These are phyloP conservation scores for Strix occidentalis DNA, from an alignment of 2,797 vertebrate genomes.

Conservation along the genomic window DNA sequence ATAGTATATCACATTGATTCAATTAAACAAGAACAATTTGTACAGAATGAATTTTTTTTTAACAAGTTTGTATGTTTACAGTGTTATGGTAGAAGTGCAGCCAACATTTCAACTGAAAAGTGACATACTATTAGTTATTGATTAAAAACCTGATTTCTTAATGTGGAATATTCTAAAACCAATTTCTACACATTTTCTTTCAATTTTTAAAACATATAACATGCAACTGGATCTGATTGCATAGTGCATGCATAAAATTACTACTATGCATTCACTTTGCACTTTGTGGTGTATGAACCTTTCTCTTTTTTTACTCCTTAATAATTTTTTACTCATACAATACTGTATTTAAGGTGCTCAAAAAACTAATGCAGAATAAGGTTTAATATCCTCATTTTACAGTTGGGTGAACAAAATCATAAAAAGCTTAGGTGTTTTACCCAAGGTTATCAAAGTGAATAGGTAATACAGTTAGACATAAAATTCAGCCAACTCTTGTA, in stretches of 20 bases:
- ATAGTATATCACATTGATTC: neutral
- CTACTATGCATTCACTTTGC: neutral
- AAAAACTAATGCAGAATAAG: neutral
- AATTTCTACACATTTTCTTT: neutral
- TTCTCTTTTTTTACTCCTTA: neutral
- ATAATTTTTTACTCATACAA: neutral
- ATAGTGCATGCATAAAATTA: neutral
- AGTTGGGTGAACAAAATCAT: neutral
- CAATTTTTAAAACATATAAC: neutral
- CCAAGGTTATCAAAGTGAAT: neutral
- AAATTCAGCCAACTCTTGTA: neutral
- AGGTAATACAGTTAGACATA: neutral
- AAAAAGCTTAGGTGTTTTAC: neutral
- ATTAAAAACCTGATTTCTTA: neutral
- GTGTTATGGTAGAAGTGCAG: neutral
- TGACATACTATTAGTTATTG: neutral
- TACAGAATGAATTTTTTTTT: neutral
- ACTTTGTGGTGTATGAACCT: neutral
- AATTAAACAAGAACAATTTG: neutral
- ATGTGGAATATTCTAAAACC: neutral
- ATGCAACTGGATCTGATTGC: neutral
- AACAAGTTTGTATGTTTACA: neutral
- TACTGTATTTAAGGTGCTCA: neutral
- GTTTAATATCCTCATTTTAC: conserved; percentile 41
- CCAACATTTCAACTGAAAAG: neutral